Evolutionary conservation across 2,797 vertebrate species (phyloP).

Genomic region (Hippocampus kuda): DNA sequence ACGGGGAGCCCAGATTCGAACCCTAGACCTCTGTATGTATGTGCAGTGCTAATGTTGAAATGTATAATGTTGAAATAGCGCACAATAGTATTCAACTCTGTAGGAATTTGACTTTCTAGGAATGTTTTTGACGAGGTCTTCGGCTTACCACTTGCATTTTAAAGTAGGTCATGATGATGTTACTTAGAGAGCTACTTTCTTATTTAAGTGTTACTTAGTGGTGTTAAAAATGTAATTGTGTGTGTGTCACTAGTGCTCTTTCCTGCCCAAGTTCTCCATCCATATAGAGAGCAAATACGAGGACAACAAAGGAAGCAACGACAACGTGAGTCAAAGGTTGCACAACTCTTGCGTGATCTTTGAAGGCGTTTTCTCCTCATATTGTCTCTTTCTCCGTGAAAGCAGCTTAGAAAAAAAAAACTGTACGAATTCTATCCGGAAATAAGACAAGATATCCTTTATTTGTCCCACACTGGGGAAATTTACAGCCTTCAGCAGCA

Average conservation of each 20-base stretch:
- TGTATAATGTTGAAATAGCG: neutral
- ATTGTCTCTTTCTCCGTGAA: neutral
- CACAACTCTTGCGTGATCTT: neutral
- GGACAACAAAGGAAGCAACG: constrained; percentile 77
- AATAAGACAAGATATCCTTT: too few relatives aligned
- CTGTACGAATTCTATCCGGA: neutral
- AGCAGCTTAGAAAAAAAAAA: neutral
- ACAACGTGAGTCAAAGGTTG: constrained; percentile 73
- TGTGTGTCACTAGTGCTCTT: constrained; percentile 74
- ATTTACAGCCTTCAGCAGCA: too few relatives aligned
- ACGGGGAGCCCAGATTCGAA: too few relatives aligned
- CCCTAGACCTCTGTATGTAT: too few relatives aligned
- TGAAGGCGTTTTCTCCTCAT: neutral
- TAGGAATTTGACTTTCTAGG: too few relatives aligned
- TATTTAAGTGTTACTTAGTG: neutral
- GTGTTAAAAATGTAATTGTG: neutral
- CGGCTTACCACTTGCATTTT: neutral
- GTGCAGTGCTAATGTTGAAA: neutral
- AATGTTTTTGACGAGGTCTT: neutral
- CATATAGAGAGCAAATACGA: constrained; percentile 90
- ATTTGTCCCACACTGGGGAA: too few relatives aligned
- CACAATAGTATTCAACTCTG: too few relatives aligned
- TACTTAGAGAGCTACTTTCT: neutral
- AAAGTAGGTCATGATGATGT: neutral
- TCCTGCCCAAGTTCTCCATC: constrained; percentile 94